A percentile compares a stretch with the other conserved stretches of the same genome.
These are phyloP conservation scores for Diplazon laetatorius DNA, from an alignment of 2,888 invertebrate genomes.

Conservation along the genomic window DNA sequence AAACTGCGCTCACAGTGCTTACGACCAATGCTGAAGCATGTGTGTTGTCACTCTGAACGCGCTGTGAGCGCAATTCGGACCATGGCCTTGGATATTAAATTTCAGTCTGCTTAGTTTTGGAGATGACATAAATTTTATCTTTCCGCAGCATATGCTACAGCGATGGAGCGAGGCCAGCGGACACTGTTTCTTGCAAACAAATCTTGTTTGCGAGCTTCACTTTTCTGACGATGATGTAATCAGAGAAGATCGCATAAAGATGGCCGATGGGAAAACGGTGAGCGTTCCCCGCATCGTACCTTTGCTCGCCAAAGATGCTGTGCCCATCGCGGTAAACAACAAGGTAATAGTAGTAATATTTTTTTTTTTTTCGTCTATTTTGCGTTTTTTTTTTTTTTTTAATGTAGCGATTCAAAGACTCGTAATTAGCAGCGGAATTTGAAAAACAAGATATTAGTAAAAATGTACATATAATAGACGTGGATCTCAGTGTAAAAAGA, in stretches of 20 bases:
- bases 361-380: no score
- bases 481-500: no score
- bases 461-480: not conserved
- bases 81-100: no score
- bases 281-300: constrained; percentile 6
- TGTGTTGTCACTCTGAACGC: no score
- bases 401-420: no score
- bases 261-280: not conserved
- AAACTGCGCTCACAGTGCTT: no score
- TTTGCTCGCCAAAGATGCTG: constrained; percentile 12
- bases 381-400: no score
- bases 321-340: constrained; percentile 11
- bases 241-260: not conserved
- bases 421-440: no score
- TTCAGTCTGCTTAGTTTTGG: no score
- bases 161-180: constrained; percentile 20
- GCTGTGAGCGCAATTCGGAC: no score
- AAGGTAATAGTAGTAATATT: constrained; percentile 9
- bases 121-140: no score
- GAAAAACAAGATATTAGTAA: not conserved
- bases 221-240: not conserved
- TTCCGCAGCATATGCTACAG: not conserved
- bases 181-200: not conserved
- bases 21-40: no score
- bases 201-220: not conserved